Conservation (phyloP, 2,113 vertebrate species). For the Eptesicus fuscus region DNA sequence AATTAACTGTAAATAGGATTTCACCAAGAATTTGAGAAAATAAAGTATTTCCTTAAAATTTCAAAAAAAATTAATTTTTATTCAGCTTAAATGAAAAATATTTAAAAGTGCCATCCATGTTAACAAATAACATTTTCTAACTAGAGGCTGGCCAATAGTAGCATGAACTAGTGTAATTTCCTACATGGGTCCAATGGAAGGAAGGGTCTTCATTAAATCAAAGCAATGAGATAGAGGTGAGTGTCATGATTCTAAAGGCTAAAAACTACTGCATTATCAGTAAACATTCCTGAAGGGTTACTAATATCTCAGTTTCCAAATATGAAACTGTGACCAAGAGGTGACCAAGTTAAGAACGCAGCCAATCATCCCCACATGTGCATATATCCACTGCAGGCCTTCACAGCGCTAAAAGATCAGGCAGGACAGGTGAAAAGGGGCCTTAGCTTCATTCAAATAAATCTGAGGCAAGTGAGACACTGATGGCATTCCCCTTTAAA, state of each 20-base stretch:
- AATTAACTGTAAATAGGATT: not conserved
- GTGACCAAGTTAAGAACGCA: not conserved
- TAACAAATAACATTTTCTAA: not conserved
- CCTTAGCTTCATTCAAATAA: rapidly evolving
- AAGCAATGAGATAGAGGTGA: rapidly evolving
- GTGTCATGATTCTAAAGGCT: not conserved
- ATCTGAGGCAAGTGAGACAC: not conserved
- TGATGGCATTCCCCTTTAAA: rapidly evolving
- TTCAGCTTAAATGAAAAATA: not conserved
- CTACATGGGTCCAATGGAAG: not conserved
- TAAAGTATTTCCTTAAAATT: not conserved
- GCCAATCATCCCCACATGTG: not conserved
- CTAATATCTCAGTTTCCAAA: too few species aligned
- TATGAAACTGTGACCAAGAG: rapidly evolving
- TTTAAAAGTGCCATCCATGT: not conserved
- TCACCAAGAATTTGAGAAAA: not conserved
- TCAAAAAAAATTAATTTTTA: not conserved
- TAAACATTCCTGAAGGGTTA: not conserved
- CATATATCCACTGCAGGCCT: not conserved
- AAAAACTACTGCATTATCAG: rapidly evolving
- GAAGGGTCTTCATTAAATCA: not conserved
- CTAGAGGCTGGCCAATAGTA: not conserved
- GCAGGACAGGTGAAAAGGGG: not conserved
- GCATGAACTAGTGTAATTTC: not conserved
- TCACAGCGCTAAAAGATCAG: rapidly evolving